These are phyloP conservation scores for Actenoides hombroni DNA, from an alignment of 2,113 vertebrate genomes.

Conservation along the genomic window DNA sequence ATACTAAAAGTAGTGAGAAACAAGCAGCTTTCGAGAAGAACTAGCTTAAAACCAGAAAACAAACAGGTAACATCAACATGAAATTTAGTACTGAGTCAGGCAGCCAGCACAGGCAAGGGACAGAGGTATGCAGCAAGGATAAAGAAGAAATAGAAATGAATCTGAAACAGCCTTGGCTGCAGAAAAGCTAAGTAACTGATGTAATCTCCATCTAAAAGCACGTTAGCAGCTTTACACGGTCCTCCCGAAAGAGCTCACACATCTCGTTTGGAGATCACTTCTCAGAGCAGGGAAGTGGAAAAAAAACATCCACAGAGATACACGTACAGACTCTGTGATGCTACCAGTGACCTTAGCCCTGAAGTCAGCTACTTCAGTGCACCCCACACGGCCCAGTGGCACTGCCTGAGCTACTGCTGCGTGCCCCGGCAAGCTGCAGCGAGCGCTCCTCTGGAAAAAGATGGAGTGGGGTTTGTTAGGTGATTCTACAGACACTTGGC, in stretches of 20 bases:
- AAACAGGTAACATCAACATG: not conserved
- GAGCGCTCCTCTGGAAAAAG: not conserved
- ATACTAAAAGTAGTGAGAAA: not conserved
- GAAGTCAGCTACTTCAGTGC: not conserved
- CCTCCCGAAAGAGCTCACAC: not conserved
- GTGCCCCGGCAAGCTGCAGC: not conserved
- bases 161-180: not conserved
- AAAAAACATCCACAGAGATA: not conserved
- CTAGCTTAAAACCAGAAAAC: not conserved
- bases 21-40: not conserved
- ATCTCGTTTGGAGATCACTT: not conserved
- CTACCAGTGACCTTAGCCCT: not conserved
- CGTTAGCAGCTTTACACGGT: not conserved
- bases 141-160: not conserved
- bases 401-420: not conserved
- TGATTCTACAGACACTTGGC: not conserved
- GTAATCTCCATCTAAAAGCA: not conserved
- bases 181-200: not conserved
- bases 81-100: not conserved
- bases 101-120: not conserved
- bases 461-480: accelerated
- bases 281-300: not conserved
- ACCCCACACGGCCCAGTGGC: not conserved
- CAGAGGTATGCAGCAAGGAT: not conserved
- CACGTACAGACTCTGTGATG: accelerated